Base-by-base conservation (phyloP, 2,888 invertebrate genomes). In the Corbicula japonica region DNA sequence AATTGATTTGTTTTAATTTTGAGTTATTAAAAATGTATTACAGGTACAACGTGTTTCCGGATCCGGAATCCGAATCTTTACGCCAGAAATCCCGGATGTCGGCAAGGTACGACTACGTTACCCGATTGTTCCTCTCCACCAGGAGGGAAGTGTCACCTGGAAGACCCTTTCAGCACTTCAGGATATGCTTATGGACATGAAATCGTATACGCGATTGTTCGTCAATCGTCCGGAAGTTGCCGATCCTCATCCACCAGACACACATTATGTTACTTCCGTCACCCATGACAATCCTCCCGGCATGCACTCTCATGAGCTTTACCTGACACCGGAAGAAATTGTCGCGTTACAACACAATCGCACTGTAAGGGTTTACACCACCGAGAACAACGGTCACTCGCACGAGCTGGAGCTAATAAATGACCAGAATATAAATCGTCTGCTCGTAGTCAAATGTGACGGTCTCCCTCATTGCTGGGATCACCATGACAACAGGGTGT, bases 41-140 rank as follows among this genome's bases (percentile, higher is more conserved):
- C 46, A 80, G 68, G 68, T 87, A 0, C 58, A 73, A 38, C 46
- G 38, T 3, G 84, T 86, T 1, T 60, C 74, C 0, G 83, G 88
- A 0, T 84, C 88, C 0, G 89, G 90, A 5, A 71, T 61, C 23
- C 78, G 84, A 23, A 82, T 86, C 26, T 80, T 85, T 50, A 69
- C 83, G 5, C 85, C 87, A 0, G 74, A 87, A 18, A 89, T 91
- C 35, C 83, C 84, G 1, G 87, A 85, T 2, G 83, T 90, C 8
- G 91, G 91, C 1, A 76, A 76, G 5, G 35, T 90, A 6, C 80
- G 91, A 18, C 77, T 82, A 5, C 82, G 90, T 58, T 91, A 86
- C 61, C 90, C 90, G 1, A 83, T 91, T 23, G 73, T 88, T 15
- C 80, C 91, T 0, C 63, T 88, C 1, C 88, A 89, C 62, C 83